Evolutionary conservation across 2,113 vertebrate genomes (phyloP).

Genomic region (Eolophus roseicapilla): DNA sequence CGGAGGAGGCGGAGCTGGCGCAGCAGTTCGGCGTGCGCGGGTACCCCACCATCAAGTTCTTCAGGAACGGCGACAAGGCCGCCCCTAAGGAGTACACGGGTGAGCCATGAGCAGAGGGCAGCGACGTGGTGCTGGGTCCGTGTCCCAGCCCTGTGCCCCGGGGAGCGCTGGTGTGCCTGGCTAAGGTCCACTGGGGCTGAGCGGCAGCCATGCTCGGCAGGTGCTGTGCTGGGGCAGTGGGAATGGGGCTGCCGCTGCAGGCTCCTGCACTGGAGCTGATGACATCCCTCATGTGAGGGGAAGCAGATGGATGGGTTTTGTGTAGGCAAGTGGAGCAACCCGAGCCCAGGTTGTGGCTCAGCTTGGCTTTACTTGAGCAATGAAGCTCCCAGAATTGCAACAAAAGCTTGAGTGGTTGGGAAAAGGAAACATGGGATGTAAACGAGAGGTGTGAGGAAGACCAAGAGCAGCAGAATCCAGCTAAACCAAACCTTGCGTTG

Average conservation of each 20-base stretch:
- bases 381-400: fast-evolving
- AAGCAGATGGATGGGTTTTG: fast-evolving
- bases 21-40: slow-evolving; percentile 91
- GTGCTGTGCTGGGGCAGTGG: neutral
- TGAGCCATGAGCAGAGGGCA: slow-evolving; percentile 47
- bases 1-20: slow-evolving; percentile 92
- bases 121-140: neutral
- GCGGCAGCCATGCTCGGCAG: neutral
- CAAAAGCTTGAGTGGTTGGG: fast-evolving
- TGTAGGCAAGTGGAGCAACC: fast-evolving
- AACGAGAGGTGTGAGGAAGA: neutral
- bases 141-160: fast-evolving
- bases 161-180: neutral
- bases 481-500: neutral
- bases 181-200: neutral
- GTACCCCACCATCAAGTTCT: slow-evolving; percentile 98
- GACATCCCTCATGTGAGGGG: fast-evolving
- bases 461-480: too few relatives aligned
- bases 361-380: fast-evolving
- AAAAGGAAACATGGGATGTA: fast-evolving
- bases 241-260: fast-evolving
- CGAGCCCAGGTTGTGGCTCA: fast-evolving
- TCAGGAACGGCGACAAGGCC: slow-evolving; percentile 88
- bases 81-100: slow-evolving; percentile 93
- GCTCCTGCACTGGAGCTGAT: too few relatives aligned